These are phyloP conservation scores for Ptyas mucosa DNA, from an alignment of 2,113 vertebrate species.

Conservation along the genomic window DNA sequence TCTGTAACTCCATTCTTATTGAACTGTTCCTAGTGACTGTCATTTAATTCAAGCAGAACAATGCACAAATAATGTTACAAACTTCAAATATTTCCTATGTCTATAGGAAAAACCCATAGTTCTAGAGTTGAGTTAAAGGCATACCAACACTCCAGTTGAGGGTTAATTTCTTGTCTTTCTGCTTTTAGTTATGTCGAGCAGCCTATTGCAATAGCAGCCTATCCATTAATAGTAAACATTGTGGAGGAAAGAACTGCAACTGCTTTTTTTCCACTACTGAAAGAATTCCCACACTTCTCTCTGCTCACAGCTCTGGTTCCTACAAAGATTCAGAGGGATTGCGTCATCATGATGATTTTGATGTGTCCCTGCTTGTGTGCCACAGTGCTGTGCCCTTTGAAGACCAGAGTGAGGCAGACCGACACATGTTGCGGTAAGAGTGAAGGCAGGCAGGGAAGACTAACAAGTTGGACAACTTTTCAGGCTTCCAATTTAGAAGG, in stretches of 20 bases:
- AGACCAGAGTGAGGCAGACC: constrained; percentile 92
- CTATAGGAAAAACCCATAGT: neutral
- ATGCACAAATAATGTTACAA: neutral
- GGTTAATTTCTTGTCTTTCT: neutral
- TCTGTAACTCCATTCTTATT: neutral
- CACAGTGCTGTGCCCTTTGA: constrained; percentile 91
- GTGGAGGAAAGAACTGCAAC: neutral
- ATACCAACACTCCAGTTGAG: neutral
- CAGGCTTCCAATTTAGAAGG: neutral
- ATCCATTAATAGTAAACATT: too few relatives aligned
- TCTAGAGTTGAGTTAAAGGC: neutral
- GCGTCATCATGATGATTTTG: constrained; percentile 93
- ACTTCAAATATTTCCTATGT: neutral
- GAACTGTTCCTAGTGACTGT: neutral
- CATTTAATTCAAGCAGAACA: neutral
- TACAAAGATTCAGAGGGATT: constrained; percentile 94
- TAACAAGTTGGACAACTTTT: neutral
- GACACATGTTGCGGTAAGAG: constrained; percentile 84
- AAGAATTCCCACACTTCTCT: neutral
- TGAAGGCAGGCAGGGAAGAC: neutral
- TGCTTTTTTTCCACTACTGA: neutral
- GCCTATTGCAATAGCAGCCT: neutral
- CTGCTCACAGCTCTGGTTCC: constrained; percentile 81
- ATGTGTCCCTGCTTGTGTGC: constrained; percentile 93
- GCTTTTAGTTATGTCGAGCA: neutral